These are phyloP conservation scores for Halichoerus grypus DNA, from an alignment of 2,113 vertebrate genomes.

Conservation along the genomic window DNA sequence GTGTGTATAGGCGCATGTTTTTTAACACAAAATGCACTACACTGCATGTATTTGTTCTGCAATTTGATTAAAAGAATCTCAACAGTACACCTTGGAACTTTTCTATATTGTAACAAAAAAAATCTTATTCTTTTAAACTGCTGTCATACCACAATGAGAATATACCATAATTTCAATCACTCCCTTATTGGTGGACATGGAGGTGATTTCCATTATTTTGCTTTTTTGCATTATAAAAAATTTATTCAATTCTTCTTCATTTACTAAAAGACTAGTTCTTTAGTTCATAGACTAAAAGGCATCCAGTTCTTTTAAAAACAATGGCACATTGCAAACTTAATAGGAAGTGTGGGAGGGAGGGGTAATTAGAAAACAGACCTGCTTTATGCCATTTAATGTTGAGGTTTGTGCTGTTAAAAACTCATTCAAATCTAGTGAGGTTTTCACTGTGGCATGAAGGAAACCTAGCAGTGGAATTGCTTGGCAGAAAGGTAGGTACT, in stretches of 20 bases:
- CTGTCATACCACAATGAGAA: neutral
- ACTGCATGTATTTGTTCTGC: neutral
- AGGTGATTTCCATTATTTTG: neutral
- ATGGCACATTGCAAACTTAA: neutral
- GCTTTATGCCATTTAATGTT: neutral
- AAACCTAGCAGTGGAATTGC: neutral
- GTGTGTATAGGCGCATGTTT: neutral
- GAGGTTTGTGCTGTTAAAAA: neutral
- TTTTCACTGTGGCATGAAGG: neutral
- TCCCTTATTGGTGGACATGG: neutral
- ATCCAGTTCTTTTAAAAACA: neutral
- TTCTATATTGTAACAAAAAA: constrained; percentile 7
- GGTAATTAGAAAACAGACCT: neutral
- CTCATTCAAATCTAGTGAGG: neutral
- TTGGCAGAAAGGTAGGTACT: neutral
- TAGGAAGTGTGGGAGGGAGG: neutral
- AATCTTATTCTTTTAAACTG: neutral
- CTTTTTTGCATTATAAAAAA: neutral
- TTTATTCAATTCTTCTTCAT: too few relatives aligned
- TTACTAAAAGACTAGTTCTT: too few relatives aligned
- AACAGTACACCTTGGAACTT: neutral
- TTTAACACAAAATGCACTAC: neutral
- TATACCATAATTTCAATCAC: constrained; percentile 22
- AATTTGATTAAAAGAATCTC: neutral
- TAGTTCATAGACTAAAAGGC: neutral